phyloP scores from a whole-genome alignment of 2,888 invertebrate genomes.

The Phania funesta region DNA sequence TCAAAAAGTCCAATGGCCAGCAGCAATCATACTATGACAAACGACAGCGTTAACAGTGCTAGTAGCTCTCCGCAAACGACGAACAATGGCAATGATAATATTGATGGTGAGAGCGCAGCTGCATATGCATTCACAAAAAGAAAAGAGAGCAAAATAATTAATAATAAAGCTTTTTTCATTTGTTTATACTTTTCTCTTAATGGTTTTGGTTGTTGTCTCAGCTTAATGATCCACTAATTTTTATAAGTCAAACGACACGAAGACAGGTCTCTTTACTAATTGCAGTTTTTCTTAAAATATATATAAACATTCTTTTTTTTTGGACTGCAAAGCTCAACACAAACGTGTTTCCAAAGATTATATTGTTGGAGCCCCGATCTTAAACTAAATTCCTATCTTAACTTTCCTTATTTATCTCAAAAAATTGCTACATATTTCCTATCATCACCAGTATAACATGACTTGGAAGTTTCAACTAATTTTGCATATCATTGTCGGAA shows the following conservation, averaged over 20 bases:
- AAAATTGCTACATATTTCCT: not conserved
- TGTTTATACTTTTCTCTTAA: slow-evolving; percentile 15
- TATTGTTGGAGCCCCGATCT: too few species aligned
- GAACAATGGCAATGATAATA: slow-evolving; percentile 54
- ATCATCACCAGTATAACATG: slow-evolving; percentile 14
- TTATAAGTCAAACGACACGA: not conserved
- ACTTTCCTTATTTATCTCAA: not conserved
- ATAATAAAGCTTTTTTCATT: slow-evolving; percentile 33
- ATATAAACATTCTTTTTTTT: not conserved
- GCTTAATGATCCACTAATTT: slow-evolving; percentile 15
- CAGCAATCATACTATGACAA: slow-evolving; percentile 58
- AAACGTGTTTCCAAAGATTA: not conserved
- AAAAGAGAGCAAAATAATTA: not conserved
- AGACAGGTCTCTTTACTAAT: not conserved
- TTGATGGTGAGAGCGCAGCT: slow-evolving; percentile 60
- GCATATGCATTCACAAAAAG: not conserved
- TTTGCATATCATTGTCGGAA: slow-evolving; percentile 13
- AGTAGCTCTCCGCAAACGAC: slow-evolving; percentile 58
- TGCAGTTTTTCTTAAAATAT: too few species aligned
- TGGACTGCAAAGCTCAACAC: not conserved
- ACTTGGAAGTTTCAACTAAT: not conserved
- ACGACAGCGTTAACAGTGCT: slow-evolving; percentile 63
- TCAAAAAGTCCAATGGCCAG: slow-evolving; percentile 79
- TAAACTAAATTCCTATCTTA: too few species aligned
- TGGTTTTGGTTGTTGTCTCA: slow-evolving; percentile 59